A percentile compares a stretch with the other conserved stretches of the same genome.
phyloP scores from a whole-genome alignment of 2,113 vertebrate species.

The Edolisoma coerulescens region DNA sequence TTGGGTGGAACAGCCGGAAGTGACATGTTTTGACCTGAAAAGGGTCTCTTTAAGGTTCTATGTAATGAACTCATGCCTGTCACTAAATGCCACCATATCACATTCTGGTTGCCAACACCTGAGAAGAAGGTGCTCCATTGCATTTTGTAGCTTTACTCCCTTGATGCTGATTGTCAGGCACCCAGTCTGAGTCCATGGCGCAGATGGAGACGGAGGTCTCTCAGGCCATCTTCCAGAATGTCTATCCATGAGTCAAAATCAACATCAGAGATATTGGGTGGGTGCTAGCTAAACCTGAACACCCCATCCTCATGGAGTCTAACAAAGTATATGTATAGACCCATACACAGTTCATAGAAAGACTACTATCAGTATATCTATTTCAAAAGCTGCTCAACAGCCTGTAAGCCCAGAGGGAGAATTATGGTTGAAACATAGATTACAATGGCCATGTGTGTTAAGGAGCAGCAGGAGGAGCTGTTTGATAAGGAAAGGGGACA shows the following conservation, averaged over 20 bases:
- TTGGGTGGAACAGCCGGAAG: neutral
- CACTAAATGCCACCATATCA: neutral
- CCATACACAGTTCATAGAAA: neutral
- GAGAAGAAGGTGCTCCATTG: neutral
- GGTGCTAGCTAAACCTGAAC: neutral
- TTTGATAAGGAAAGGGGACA: neutral
- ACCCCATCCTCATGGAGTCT: neutral
- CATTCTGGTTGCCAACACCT: neutral
- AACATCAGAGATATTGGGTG: neutral
- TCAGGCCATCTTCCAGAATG: neutral
- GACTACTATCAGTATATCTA: neutral
- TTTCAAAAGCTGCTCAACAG: neutral
- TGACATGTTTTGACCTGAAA: neutral
- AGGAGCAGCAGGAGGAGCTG: neutral
- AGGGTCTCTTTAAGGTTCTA: neutral
- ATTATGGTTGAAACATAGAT: neutral
- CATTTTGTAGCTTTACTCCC: neutral
- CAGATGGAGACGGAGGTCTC: neutral
- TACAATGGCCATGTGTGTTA: neutral
- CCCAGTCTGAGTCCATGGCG: neutral
- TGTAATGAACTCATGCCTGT: neutral
- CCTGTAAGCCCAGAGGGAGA: neutral
- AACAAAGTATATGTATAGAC: neutral
- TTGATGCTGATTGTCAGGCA: accelerated
- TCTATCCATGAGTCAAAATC: neutral